phyloP scores from a whole-genome alignment of 2,113 vertebrate species.

The Silurus meridionalis region DNA sequence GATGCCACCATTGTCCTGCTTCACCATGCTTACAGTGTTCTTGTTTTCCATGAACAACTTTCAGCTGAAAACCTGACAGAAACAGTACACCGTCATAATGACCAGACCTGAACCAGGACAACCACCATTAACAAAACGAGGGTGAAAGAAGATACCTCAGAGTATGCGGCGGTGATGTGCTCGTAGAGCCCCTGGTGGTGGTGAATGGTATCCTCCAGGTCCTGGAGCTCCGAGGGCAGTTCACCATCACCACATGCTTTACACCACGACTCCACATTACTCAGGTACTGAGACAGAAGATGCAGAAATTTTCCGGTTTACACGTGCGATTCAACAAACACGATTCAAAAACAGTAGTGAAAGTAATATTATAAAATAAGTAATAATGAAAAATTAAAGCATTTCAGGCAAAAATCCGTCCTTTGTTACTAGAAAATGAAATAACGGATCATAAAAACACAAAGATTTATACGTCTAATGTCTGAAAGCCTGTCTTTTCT shows the following conservation, averaged over 20 bases:
- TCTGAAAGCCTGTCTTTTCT: not conserved
- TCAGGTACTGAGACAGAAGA: slow-evolving; percentile 84
- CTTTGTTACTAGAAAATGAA: not conserved
- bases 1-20: too few species aligned
- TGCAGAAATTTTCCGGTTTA: not conserved
- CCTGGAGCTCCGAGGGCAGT: slow-evolving; percentile 94
- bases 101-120: not conserved
- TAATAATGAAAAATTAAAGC: too few species aligned
- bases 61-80: too few species aligned
- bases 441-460: too few species aligned
- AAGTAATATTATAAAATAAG: too few species aligned
- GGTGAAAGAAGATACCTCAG: slow-evolving; percentile 75
- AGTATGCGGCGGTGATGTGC: slow-evolving; percentile 91
- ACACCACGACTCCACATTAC: slow-evolving; percentile 95
- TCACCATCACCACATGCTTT: slow-evolving; percentile 97
- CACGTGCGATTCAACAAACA: too few species aligned
- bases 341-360: too few species aligned
- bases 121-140: not conserved
- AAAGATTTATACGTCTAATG: not conserved
- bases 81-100: too few species aligned
- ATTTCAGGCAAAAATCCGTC: not conserved
- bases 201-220: slow-evolving; percentile 95
- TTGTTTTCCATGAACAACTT: too few species aligned
- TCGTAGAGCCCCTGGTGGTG: slow-evolving; percentile 97
- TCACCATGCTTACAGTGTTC: too few species aligned